Evolutionary conservation across 2,888 invertebrate genomes (phyloP).

Genomic region (Nematopogon swammerdamellus): DNA sequence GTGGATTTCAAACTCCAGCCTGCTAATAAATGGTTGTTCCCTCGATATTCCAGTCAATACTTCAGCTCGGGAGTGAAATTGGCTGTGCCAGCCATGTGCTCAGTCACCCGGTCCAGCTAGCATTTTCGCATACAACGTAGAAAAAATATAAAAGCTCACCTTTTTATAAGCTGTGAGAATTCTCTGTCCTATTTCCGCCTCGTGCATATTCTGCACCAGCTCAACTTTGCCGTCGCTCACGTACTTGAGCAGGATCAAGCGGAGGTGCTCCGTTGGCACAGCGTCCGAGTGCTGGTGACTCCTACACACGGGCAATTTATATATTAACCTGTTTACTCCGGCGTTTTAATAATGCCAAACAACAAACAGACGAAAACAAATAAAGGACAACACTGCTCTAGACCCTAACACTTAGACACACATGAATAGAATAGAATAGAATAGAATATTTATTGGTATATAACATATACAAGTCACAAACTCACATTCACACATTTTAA

Average conservation of each 20-base stretch:
- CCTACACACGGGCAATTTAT: conserved; percentile 1
- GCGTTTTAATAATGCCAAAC: no score
- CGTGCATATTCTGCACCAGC: conserved; percentile 39
- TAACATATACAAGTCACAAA: no score
- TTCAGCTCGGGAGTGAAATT: no score
- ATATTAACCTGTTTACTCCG: no score
- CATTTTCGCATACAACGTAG: no score
- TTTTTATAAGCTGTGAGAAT: conserved; percentile 68
- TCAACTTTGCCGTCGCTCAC: conserved; percentile 31
- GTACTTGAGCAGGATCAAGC: conserved; percentile 31
- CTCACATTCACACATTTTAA: no score
- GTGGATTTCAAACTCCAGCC: no score
- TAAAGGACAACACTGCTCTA: conserved; percentile 15
- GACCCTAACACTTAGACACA: no score
- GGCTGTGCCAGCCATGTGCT: no score
- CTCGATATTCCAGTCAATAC: neutral
- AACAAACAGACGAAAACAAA: neutral
- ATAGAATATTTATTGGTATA: no score
- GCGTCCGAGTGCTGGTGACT: conserved; percentile 21
- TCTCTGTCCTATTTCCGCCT: conserved; percentile 76
- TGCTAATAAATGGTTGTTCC: neutral
- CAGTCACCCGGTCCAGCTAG: no score
- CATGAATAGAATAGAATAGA: no score
- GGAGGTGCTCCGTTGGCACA: conserved; percentile 20
- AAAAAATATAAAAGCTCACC: conserved; percentile 35